Conservation (phyloP, 2,797 vertebrate species). For the Tiaroga cobitis region DNA sequence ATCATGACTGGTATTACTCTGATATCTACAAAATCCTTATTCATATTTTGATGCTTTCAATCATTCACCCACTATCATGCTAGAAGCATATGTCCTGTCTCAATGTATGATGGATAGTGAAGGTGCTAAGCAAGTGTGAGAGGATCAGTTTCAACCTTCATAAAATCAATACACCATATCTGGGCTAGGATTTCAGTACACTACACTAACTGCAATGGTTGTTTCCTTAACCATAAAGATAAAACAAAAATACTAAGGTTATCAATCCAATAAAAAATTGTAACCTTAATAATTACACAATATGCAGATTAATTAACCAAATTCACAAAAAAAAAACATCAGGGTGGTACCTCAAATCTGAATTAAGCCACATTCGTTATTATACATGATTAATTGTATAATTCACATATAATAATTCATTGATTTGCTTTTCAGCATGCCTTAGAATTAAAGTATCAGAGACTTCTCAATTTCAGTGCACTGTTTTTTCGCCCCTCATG, state of each 20-base stretch:
- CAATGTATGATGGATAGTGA: constrained; percentile 17
- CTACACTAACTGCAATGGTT: background rate
- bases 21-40: constrained; percentile 1
- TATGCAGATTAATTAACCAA: background rate
- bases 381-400: background rate
- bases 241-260: background rate
- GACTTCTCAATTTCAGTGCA: background rate
- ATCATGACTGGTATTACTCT: background rate
- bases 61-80: background rate
- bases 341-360: background rate
- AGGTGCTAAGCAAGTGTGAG: constrained; percentile 36
- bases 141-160: constrained; percentile 23
- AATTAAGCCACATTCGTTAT: background rate
- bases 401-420: background rate
- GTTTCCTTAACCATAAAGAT: constrained; percentile 3
- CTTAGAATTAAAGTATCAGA: background rate
- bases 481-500: background rate
- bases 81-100: constrained; percentile 15
- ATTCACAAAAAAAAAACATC: background rate
- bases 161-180: constrained; percentile 41
- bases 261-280: background rate
- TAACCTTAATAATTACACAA: background rate
- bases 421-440: background rate
- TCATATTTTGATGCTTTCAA: constrained; percentile 1
- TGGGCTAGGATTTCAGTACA: background rate